These are phyloP conservation scores for Lagenorhynchus albirostris DNA, from an alignment of 2,113 vertebrate species.

Conservation along the genomic window DNA sequence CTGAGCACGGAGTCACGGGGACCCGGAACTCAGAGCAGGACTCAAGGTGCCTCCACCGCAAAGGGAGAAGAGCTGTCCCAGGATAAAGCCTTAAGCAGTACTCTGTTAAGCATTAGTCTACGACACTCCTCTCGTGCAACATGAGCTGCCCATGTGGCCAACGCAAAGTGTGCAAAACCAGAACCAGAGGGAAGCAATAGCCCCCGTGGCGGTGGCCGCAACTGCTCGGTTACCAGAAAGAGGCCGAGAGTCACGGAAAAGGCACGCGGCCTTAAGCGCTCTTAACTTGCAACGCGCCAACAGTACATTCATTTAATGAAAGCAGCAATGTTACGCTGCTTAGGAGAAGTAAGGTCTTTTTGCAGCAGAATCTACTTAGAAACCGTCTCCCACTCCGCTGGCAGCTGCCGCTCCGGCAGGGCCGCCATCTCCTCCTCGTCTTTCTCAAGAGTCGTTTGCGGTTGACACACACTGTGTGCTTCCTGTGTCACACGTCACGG, in stretches of 20 bases:
- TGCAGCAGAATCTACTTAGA: neutral
- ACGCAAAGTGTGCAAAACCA: neutral
- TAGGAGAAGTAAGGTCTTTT: neutral
- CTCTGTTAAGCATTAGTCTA: rapidly evolving
- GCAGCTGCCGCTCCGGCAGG: rapidly evolving
- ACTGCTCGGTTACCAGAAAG: neutral
- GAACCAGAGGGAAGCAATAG: neutral
- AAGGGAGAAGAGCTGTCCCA: rapidly evolving
- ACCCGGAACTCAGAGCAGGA: rapidly evolving
- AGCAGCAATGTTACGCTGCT: rapidly evolving
- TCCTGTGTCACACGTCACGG: rapidly evolving
- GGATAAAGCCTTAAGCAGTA: neutral
- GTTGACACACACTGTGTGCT: too few species aligned
- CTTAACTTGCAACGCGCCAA: neutral
- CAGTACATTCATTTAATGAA: neutral
- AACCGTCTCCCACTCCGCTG: rapidly evolving
- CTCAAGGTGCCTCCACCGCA: rapidly evolving
- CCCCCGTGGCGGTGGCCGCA: neutral
- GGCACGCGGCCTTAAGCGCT: rapidly evolving
- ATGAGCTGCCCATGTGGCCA: neutral
- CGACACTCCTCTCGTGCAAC: rapidly evolving
- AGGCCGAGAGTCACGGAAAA: neutral
- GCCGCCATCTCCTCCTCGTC: neutral
- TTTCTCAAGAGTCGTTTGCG: neutral
- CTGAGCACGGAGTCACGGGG: neutral